phyloP scores from a whole-genome alignment of 1,140 invertebrate genomes.

The Amyelois transitella region DNA sequence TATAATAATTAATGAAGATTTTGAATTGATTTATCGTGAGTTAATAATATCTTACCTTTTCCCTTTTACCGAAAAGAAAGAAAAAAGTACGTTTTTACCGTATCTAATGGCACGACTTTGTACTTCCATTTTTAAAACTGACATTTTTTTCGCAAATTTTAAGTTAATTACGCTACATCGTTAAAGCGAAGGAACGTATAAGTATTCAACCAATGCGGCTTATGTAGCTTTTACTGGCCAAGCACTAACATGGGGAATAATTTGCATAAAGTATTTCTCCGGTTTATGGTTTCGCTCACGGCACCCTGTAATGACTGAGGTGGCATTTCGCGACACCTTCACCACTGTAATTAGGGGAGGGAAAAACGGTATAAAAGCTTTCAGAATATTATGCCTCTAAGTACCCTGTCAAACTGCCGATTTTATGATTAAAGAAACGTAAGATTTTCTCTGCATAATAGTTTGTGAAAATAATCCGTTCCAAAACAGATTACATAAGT shows the following conservation, averaged over 20 bases:
- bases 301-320: constrained; percentile 57
- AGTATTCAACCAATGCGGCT: constrained; percentile 2
- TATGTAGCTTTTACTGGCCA: constrained; percentile 3
- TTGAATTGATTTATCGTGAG: too few species aligned
- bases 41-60: too few species aligned
- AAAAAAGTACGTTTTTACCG: too few species aligned
- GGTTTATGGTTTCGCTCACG: constrained; percentile 56
- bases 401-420: neutral
- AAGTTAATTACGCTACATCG: constrained; percentile 2
- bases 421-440: neutral
- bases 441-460: too few species aligned
- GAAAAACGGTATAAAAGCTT: constrained; percentile 25
- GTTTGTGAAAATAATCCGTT: too few species aligned
- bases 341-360: constrained; percentile 43
- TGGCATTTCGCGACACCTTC: constrained; percentile 57
- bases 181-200: constrained; percentile 1
- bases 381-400: constrained; percentile 6
- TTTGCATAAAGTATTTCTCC: constrained; percentile 60
- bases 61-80: too few species aligned
- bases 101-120: neutral
- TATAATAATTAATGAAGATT: too few species aligned
- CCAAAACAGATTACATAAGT: too few species aligned
- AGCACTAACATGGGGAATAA: constrained; percentile 39
- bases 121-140: neutral
- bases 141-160: neutral